Base-by-base conservation (phyloP, 2,797 vertebrate genomes). In the Sciurus vulgaris region DNA sequence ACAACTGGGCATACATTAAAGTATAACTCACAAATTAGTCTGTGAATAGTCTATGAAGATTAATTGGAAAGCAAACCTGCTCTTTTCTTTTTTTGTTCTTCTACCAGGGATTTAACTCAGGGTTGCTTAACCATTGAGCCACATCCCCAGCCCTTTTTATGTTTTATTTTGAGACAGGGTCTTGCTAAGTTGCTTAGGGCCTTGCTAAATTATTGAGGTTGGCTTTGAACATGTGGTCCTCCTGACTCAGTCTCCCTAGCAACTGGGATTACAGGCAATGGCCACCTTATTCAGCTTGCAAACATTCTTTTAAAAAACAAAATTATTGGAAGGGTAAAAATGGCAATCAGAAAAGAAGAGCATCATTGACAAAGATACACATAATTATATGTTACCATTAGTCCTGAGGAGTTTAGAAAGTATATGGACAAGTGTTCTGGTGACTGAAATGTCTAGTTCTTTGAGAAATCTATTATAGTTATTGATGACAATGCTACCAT, bases 401-500 rank as follows among this genome's bases (percentile, higher is more conserved):
- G 35, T 78, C 63, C 22, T 78, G 44, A 94, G 15, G 56, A 94
- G 10, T 81, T 87, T n/a, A 88, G n/a, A 87, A 95, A 95, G 15
- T 65, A 77, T 3, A 56, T 11, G 6, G 6, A 67, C 20, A 95
- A 94, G 18, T 18, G 38, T 95, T 28, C 20, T 78, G 3, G 22
- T 89, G 70, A 28, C 49, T 44, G 73, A 89, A 28, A 82, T 12
- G 3, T 84, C 73, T 73, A 9, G 38, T 73, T 88, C 56, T 82
- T 90, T 9, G 89, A 61, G 77, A 95, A 92, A 44, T 93, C 26
- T 95, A 33, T 35, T 51, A 65, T 13, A 89, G 26, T 92, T 83
- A 91, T 74, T 78, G 82, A 88, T 73, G 28, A 89, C 20, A 65
- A 28, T 73, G 18, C 6, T 89, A 63, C 14, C 65, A 81, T 89